These are phyloP conservation scores for Hedychridium roseum DNA, from an alignment of 2,888 invertebrate species.

Conservation along the genomic window DNA sequence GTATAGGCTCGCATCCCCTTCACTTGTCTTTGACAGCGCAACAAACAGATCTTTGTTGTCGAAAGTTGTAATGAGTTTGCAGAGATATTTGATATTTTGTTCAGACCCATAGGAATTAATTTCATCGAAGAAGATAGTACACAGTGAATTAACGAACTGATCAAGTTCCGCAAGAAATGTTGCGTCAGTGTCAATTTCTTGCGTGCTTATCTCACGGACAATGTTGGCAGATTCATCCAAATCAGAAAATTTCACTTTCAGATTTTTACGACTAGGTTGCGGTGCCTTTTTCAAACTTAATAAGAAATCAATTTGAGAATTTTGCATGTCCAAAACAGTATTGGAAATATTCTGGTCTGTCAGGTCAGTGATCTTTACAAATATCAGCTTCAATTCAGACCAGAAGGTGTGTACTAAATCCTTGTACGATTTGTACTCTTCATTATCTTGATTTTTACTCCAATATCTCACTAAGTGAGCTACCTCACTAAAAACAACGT, in stretches of 20 bases:
- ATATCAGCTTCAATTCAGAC: slow-evolving; percentile 55
- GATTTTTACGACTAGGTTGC: slow-evolving; percentile 62
- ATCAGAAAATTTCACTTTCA: slow-evolving; percentile 68
- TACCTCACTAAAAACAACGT: slow-evolving; percentile 66
- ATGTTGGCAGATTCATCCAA: slow-evolving; percentile 35
- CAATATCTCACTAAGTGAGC: slow-evolving; percentile 68
- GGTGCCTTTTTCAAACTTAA: slow-evolving; percentile 62
- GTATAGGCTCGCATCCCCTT: slow-evolving; percentile 46
- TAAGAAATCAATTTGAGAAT: slow-evolving; percentile 65
- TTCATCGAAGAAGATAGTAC: slow-evolving; percentile 68
- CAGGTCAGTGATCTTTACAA: slow-evolving; percentile 39
- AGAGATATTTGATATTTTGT: slow-evolving; percentile 66
- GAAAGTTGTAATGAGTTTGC: slow-evolving; percentile 68
- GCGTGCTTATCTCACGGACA: slow-evolving; percentile 11
- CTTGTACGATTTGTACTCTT: slow-evolving; percentile 53
- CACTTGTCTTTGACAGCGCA: slow-evolving; percentile 58
- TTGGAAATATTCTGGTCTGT: slow-evolving; percentile 27
- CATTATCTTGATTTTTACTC: slow-evolving; percentile 63
- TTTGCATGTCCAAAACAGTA: slow-evolving; percentile 21
- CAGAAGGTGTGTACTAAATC: slow-evolving; percentile 62
- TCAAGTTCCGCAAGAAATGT: slow-evolving; percentile 65
- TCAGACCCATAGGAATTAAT: slow-evolving; percentile 62
- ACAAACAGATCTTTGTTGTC: slow-evolving; percentile 66
- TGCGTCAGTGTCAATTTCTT: slow-evolving; percentile 39
- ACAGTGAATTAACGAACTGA: slow-evolving; percentile 64